Percentiles rank a stretch among this genome's conserved stretches.
Evolutionary conservation across 2,113 vertebrate species (phyloP).

Genomic region (Willisornis vidua): DNA sequence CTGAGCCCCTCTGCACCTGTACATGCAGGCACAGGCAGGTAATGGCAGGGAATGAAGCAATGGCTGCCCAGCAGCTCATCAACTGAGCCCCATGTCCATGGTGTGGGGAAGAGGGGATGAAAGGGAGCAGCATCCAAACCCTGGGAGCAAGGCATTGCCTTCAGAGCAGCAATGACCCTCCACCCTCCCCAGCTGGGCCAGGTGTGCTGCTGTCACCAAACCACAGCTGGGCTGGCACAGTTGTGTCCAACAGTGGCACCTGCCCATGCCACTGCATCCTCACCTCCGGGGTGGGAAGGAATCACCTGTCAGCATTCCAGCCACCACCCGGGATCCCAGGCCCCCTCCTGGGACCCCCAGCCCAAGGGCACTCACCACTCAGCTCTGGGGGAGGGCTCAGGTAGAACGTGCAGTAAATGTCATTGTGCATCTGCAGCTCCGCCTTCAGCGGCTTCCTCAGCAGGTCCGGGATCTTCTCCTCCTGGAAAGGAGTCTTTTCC

Average conservation of each 20-base stretch:
- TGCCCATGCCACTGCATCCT: no score
- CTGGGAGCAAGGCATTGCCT: rapidly evolving
- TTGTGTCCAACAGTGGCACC: rapidly evolving
- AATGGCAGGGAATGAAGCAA: neutral
- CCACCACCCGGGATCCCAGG: rapidly evolving
- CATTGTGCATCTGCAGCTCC: constrained; percentile 86
- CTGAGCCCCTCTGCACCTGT: neutral
- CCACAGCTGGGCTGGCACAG: rapidly evolving
- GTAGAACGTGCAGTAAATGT: constrained; percentile 91
- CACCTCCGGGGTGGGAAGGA: rapidly evolving
- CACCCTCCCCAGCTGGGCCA: neutral
- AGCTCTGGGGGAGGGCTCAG: constrained; percentile 83
- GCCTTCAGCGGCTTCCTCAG: constrained; percentile 74
- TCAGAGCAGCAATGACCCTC: rapidly evolving
- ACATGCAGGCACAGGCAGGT: neutral
- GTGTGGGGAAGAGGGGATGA: rapidly evolving
- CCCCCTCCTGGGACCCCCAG: rapidly evolving
- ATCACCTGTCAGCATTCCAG: rapidly evolving
- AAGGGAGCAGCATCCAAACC: neutral
- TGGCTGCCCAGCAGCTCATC: neutral
- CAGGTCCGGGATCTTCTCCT: constrained; percentile 79
- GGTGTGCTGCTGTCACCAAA: neutral
- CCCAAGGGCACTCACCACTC: constrained; percentile 75
- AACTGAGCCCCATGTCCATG: rapidly evolving
- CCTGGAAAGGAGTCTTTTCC: constrained; percentile 92